These are phyloP conservation scores for Trachelus iudaicus DNA, from an alignment of 2,888 invertebrate species.

Conservation along the genomic window DNA sequence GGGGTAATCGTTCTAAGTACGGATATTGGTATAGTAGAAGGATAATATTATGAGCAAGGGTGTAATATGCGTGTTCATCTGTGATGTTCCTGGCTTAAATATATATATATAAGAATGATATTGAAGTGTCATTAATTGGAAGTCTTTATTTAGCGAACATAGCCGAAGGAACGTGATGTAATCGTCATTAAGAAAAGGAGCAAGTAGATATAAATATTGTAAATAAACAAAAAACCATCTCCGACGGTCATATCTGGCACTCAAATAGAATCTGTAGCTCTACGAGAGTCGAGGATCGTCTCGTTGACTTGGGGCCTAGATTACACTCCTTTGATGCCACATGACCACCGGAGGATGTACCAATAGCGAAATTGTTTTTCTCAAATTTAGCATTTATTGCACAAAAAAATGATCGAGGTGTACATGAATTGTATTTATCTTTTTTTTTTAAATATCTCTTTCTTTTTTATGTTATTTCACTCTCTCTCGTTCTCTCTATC, in stretches of 20 bases:
- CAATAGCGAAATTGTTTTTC: slow-evolving; percentile 39
- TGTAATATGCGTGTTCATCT: slow-evolving; percentile 12
- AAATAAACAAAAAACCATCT: slow-evolving; percentile 58
- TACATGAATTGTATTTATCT: slow-evolving; percentile 41
- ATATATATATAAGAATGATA: slow-evolving; percentile 11
- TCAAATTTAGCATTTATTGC: slow-evolving; percentile 55
- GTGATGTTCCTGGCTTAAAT: slow-evolving; percentile 15
- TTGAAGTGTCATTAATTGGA: slow-evolving; percentile 9
- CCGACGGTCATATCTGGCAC: slow-evolving; percentile 58
- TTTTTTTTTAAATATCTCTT: slow-evolving; percentile 25
- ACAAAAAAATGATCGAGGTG: slow-evolving; percentile 48
- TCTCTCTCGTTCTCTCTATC: slow-evolving; percentile 20
- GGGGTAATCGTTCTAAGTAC: background rate
- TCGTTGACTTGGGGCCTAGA: background rate
- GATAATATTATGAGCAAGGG: slow-evolving; percentile 10
- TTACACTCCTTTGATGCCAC: slow-evolving; percentile 41
- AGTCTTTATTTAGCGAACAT: slow-evolving; percentile 7
- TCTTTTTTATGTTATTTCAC: slow-evolving; percentile 26
- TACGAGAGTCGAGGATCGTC: slow-evolving; percentile 5
- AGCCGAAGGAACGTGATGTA: slow-evolving; percentile 4
- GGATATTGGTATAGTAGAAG: background rate
- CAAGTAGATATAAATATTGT: slow-evolving; percentile 43
- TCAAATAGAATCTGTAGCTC: slow-evolving; percentile 38
- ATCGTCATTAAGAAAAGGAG: slow-evolving; percentile 29
- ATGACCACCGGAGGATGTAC: slow-evolving; percentile 57